phyloP scores from a whole-genome alignment of 2,113 vertebrate genomes.

The Verasper variegatus region DNA sequence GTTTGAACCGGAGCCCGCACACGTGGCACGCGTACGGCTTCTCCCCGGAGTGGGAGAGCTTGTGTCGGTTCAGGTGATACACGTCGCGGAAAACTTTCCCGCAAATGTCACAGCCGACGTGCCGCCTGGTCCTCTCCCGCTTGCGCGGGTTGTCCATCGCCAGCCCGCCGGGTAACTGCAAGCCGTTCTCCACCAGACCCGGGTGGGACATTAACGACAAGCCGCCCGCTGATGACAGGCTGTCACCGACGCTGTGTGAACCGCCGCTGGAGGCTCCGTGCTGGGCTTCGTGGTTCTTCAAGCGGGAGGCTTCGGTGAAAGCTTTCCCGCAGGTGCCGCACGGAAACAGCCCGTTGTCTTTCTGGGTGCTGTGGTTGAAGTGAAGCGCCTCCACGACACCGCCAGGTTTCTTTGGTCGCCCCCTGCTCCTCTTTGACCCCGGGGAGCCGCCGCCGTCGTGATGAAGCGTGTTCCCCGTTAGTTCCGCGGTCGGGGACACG shows the following conservation, averaged over 20 bases:
- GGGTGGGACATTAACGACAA: conserved; percentile 76
- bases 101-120: conserved; percentile 97
- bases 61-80: conserved; percentile 98
- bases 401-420: conserved; percentile 91
- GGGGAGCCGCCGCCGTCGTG: conserved; percentile 80
- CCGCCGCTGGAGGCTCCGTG: conserved; percentile 82
- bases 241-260: conserved; percentile 70
- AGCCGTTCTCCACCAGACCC: conserved; percentile 87
- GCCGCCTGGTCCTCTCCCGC: conserved; percentile 94
- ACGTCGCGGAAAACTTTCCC: conserved; percentile 99
- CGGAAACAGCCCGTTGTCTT: conserved; percentile 89
- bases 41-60: conserved; percentile 98
- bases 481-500: conserved; percentile 84
- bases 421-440: conserved; percentile 87
- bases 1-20: conserved; percentile 96
- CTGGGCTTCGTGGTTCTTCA: conserved; percentile 96
- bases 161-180: conserved; percentile 83
- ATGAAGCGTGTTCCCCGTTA: conserved; percentile 84
- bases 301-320: conserved; percentile 91
- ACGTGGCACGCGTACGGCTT: conserved; percentile 98
- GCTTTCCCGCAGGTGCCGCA: conserved; percentile 95
- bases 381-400: conserved; percentile 83
- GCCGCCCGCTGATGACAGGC: conserved; percentile 61
- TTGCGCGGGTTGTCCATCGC: conserved; percentile 86
- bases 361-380: conserved; percentile 84